These are phyloP conservation scores for Tangara arthus DNA, from an alignment of 2,797 vertebrate genomes.

Conservation along the genomic window DNA sequence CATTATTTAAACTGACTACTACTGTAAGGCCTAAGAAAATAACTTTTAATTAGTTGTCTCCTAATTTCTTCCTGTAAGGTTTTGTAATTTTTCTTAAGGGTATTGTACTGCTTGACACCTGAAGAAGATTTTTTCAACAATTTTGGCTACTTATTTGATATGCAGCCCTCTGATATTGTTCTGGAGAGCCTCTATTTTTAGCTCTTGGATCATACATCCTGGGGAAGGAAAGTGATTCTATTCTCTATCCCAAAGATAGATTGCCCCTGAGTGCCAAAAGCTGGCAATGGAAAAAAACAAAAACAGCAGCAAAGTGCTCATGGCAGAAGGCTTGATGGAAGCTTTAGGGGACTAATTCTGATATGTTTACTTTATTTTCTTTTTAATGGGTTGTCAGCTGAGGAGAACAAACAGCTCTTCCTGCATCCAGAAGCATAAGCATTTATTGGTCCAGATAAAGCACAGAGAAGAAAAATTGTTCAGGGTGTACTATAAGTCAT, in stretches of 20 bases:
- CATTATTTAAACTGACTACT: neutral
- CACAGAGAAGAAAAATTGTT: conserved; percentile 72
- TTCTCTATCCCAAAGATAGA: conserved; percentile 43
- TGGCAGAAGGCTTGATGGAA: conserved; percentile 68
- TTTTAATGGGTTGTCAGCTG: conserved; percentile 76
- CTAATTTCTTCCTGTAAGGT: neutral
- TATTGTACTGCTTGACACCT: neutral
- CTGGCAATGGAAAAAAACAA: conserved; percentile 34
- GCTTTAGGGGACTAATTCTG: conserved; percentile 69
- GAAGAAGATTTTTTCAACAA: neutral
- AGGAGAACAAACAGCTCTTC: conserved; percentile 75
- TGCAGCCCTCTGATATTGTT: neutral
- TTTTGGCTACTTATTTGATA: neutral
- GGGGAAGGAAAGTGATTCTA: neutral
- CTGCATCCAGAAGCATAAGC: conserved; percentile 73
- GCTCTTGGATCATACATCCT: neutral
- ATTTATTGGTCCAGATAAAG: conserved; percentile 76
- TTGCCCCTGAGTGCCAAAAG: conserved; percentile 31
- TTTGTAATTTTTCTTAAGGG: neutral
- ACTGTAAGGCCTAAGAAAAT: neutral
- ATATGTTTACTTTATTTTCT: conserved; percentile 77
- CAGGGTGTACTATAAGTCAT: conserved; percentile 67
- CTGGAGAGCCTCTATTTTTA: neutral
- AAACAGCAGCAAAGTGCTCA: conserved; percentile 32
- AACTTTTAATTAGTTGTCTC: neutral